Percentiles rank a stretch among this genome's conserved stretches.
phyloP scores from a whole-genome alignment of 2,113 vertebrate species.

The Neodon shergylaensis region DNA sequence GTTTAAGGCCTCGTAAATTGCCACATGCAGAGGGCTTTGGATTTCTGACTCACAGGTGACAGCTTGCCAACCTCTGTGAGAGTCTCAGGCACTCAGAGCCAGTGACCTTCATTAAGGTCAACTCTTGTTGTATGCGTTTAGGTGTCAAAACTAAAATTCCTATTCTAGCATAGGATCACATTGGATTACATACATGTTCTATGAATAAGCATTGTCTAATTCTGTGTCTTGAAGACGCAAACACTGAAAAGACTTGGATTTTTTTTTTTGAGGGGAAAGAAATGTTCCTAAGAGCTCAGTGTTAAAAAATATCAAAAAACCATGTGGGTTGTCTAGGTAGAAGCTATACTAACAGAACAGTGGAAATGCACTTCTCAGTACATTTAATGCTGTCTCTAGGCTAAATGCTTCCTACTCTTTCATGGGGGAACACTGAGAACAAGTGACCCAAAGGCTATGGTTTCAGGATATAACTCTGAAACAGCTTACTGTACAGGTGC shows the following conservation, averaged over 20 bases:
- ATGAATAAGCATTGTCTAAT: neutral
- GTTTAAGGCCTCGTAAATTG: neutral
- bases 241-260: neutral
- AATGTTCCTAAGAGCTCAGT: neutral
- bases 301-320: neutral
- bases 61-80: neutral
- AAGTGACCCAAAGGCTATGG: constrained; percentile 31
- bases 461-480: constrained; percentile 51
- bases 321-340: neutral
- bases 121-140: neutral
- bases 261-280: neutral
- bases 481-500: constrained; percentile 59
- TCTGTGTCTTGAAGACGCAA: neutral
- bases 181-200: neutral
- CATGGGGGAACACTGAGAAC: constrained; percentile 48
- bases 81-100: neutral
- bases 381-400: constrained; percentile 36
- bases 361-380: constrained; percentile 21
- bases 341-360: constrained; percentile 7
- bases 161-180: neutral
- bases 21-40: neutral
- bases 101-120: neutral
- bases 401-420: constrained; percentile 47
- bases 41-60: neutral
- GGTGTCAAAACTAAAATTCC: neutral